phyloP scores from a whole-genome alignment of 2,888 invertebrate genomes.

The Acleris emargana region DNA sequence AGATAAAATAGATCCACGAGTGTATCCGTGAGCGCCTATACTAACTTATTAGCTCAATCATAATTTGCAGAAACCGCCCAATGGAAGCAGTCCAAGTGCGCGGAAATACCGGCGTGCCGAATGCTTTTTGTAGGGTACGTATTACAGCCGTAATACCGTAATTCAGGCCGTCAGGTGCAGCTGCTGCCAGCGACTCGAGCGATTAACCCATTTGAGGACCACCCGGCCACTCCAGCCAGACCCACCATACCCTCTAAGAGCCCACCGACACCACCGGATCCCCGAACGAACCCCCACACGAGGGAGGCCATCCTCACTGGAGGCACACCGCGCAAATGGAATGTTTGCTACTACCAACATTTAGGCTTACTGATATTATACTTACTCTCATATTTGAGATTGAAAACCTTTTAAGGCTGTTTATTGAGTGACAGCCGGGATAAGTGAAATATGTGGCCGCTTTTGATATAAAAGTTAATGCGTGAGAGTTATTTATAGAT shows the following conservation, averaged over 20 bases:
- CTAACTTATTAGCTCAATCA: conserved; percentile 18
- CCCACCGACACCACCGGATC: conserved; percentile 14
- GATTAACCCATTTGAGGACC: conserved; percentile 75
- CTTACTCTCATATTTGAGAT: conserved; percentile 32
- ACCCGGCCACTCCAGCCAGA: conserved; percentile 25
- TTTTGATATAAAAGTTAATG: conserved; percentile 23
- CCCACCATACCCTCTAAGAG: conserved; percentile 21
- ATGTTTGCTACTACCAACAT: conserved; percentile 34
- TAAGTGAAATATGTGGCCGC: conserved; percentile 22
- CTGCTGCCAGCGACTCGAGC: conserved; percentile 71
- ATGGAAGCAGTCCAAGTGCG: conserved; percentile 23
- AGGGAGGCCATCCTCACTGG: conserved; percentile 18
- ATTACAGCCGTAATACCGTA: conserved; percentile 67
- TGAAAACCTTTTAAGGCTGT: conserved; percentile 34
- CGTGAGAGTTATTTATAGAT: conserved; percentile 11
- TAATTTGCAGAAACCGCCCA: conserved; percentile 12
- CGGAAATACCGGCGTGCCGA: conserved; percentile 38
- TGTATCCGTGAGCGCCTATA: not conserved
- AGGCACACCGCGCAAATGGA: conserved; percentile 19
- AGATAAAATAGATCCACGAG: not conserved
- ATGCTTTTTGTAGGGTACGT: conserved; percentile 57
- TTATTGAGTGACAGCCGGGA: conserved; percentile 28
- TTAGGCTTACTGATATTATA: conserved; percentile 35
- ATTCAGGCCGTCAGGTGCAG: conserved; percentile 80
- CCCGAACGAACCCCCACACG: conserved; percentile 13